Evolutionary conservation across 2,797 vertebrate genomes (phyloP).

Genomic region (Enteromius mattozi): DNA sequence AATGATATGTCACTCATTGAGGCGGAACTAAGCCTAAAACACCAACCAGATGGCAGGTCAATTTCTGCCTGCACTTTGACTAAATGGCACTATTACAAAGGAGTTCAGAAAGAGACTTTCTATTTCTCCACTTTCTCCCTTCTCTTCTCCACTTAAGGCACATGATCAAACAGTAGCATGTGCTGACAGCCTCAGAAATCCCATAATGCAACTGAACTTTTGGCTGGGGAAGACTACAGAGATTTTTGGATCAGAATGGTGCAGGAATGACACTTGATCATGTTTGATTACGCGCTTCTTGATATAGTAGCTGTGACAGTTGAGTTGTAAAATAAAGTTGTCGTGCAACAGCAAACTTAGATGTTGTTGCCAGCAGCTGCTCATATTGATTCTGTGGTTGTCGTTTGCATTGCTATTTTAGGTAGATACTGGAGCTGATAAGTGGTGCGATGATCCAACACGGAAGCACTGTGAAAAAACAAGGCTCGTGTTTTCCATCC

Average conservation of each 20-base stretch:
- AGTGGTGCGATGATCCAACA: background rate
- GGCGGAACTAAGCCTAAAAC: conserved; percentile 66
- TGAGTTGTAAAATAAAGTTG: background rate
- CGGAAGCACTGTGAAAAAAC: background rate
- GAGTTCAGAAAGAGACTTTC: conserved; percentile 46
- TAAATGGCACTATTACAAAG: conserved; percentile 34
- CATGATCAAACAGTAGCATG: conserved; percentile 75
- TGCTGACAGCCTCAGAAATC: conserved; percentile 71
- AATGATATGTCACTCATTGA: conserved; percentile 65
- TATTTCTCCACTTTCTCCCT: conserved; percentile 30
- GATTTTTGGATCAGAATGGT: conserved; percentile 15
- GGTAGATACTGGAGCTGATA: conserved; percentile 8
- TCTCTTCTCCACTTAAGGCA: conserved; percentile 24
- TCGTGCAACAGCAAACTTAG: background rate
- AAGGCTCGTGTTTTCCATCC: conserved; percentile 1
- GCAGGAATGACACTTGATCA: background rate
- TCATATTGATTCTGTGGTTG: background rate
- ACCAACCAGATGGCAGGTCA: conserved; percentile 68
- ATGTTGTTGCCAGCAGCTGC: background rate
- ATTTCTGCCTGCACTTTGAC: conserved; percentile 31
- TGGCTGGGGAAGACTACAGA: conserved; percentile 19
- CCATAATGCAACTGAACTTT: conserved; percentile 61
- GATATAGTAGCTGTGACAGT: background rate
- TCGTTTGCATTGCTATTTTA: conserved; percentile 19
- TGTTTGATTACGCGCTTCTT: background rate